Evolutionary conservation across 2,113 vertebrate species (phyloP).

Genomic region (Coturnix japonica): DNA sequence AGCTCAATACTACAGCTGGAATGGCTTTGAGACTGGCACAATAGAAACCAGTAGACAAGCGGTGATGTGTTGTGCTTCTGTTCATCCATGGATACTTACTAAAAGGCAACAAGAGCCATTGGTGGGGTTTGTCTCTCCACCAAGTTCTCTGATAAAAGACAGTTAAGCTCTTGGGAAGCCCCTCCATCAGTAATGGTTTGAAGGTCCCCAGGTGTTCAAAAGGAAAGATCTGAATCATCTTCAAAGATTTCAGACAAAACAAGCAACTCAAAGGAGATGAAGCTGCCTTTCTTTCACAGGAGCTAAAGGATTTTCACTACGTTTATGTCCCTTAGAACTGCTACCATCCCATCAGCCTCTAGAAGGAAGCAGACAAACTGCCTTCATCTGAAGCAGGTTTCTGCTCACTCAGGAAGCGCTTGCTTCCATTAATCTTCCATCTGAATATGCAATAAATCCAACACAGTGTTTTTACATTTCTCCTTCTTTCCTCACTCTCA

Average conservation of each 20-base stretch:
- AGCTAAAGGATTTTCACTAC: not conserved
- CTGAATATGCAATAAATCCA: rapidly evolving
- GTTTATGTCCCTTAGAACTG: not conserved
- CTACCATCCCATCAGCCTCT: not conserved
- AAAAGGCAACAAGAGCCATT: not conserved
- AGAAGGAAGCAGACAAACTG: not conserved
- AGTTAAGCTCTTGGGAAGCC: not conserved
- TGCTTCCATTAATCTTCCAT: not conserved
- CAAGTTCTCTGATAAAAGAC: not conserved
- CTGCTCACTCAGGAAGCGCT: not conserved
- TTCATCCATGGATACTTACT: not conserved
- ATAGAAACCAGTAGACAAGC: not conserved
- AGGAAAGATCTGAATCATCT: not conserved
- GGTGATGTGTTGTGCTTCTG: not conserved
- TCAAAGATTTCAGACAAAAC: not conserved
- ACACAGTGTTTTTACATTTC: not conserved
- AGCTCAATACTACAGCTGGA: not conserved
- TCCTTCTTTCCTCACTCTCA: not conserved
- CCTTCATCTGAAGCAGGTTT: not conserved
- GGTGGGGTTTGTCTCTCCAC: not conserved
- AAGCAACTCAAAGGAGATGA: not conserved
- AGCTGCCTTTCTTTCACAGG: not conserved
- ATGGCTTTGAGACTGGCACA: not conserved
- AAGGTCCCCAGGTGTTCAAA: not conserved
- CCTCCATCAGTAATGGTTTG: not conserved